A percentile compares a stretch with the other conserved stretches of the same genome.
Conservation (phyloP, 2,888 invertebrate genomes). For the Ligdia adustata region DNA sequence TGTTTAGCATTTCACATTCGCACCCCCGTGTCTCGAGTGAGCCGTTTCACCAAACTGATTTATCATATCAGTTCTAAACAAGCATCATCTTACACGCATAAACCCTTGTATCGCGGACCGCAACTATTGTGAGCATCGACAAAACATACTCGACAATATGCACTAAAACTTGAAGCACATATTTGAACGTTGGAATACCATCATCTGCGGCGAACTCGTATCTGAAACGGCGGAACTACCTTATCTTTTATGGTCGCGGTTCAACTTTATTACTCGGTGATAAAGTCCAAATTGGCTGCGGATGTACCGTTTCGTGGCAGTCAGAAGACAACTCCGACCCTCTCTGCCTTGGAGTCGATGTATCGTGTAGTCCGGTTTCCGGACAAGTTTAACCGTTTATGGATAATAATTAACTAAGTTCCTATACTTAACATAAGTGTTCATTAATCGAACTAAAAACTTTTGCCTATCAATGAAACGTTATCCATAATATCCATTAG, state of each 20-base stretch:
- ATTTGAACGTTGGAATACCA: constrained; percentile 67
- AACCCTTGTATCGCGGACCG: constrained; percentile 72
- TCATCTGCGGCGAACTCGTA: constrained; percentile 47
- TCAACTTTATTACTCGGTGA: constrained; percentile 39
- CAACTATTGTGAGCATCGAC: constrained; percentile 46
- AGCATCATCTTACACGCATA: constrained; percentile 83
- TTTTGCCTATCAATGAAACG: neutral
- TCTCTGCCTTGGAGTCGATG: constrained; percentile 56
- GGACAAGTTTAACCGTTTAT: constrained; percentile 56
- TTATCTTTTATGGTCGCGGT: constrained; percentile 30
- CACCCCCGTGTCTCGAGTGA: constrained; percentile 72
- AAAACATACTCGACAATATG: constrained; percentile 75
- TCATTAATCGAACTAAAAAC: constrained; percentile 34
- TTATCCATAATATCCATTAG: too few relatives aligned
- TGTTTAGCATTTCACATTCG: constrained; percentile 57
- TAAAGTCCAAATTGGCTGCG: constrained; percentile 42
- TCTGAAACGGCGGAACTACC: constrained; percentile 47
- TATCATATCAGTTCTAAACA: constrained; percentile 83
- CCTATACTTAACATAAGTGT: constrained; percentile 49
- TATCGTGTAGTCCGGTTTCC: constrained; percentile 82
- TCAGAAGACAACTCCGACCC: constrained; percentile 78
- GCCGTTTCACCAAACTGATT: constrained; percentile 80
- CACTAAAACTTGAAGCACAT: constrained; percentile 69
- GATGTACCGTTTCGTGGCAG: constrained; percentile 42
- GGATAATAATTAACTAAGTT: constrained; percentile 81